Conservation (phyloP, 2,113 vertebrate species). For the Sigmodon hispidus region DNA sequence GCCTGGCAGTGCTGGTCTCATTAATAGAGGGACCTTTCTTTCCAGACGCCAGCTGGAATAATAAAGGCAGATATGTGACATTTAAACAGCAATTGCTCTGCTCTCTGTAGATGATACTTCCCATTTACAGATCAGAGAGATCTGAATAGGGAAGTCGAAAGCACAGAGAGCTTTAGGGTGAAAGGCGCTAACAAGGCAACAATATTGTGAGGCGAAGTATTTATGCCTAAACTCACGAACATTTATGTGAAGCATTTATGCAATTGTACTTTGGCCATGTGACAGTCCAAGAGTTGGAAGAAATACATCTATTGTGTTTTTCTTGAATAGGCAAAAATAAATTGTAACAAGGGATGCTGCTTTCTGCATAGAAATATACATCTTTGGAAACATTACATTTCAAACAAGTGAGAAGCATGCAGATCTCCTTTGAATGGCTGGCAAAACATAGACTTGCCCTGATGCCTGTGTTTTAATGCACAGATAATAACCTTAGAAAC, state of each 20-base stretch:
- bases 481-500: conserved; percentile 52
- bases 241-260: conserved; percentile 76
- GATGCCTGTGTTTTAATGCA: conserved; percentile 38
- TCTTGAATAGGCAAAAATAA: conserved; percentile 66
- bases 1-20: conserved; percentile 66
- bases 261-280: conserved; percentile 73
- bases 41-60: conserved; percentile 72
- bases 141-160: background rate
- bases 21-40: conserved; percentile 76
- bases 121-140: conserved; percentile 54
- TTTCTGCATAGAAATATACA: conserved; percentile 72
- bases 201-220: conserved; percentile 54
- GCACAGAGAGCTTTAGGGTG: conserved; percentile 59
- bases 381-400: conserved; percentile 71
- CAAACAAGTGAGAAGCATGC: conserved; percentile 67
- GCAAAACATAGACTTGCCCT: conserved; percentile 10
- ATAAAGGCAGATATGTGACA: conserved; percentile 71
- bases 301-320: conserved; percentile 73
- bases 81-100: conserved; percentile 68
- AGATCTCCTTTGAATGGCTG: conserved; percentile 49
- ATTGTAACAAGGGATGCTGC: conserved; percentile 68
- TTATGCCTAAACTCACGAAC: conserved; percentile 57
- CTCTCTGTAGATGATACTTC: conserved; percentile 42
- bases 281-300: conserved; percentile 65
- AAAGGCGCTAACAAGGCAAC: conserved; percentile 64